Evolutionary conservation across 2,797 vertebrate genomes (phyloP), one percentile per base, ranked within the genome.

Genomic region (Microcaecilia unicolor): DNA sequence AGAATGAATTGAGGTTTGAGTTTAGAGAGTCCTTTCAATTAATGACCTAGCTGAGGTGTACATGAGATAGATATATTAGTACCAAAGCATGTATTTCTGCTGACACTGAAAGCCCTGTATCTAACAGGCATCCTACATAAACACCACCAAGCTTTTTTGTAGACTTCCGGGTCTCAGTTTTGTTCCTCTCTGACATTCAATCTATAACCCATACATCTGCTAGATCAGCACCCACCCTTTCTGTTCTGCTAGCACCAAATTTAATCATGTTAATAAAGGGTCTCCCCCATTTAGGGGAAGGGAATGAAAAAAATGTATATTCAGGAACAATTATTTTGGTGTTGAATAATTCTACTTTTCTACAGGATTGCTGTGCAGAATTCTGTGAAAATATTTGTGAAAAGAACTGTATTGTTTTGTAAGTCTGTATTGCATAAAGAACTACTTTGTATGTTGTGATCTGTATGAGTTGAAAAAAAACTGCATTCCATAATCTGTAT

Each of bases 291-390:
- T 57, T 59, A 61, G 58, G 66, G 50, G 40, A 48, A 46, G 44
- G 32, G 47, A 58, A 38, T 31, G 18, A 54, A 56, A 57, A 74
- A 45, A 48, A 47, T 80, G 78, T 82, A 51, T 77, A 78, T 46
- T 51, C 58, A 49, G 67, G 64, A 75, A 74, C 60, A 69, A 31
- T 53, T 53, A 53, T 80, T 80, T 76, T 80, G 71, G 64, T 77
- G 78, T 70, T 68, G 67, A 73, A 60, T 55, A 72, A 71, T 66
- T 72, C 63, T 78, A 72, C 67, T 80, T 83, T 84, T 83, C 76
- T 81, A 78, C 56, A 45, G 63, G 68, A 61, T 56, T 78, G 69
- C 68, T 58, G 70, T 80, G 77, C 70, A 74, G 62, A 76, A 65
- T 57, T 72, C 63, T 72, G 74, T 85, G 68, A 72, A 68, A 61